A percentile compares a stretch with the other conserved stretches of the same genome.
Conservation (phyloP, 1,140 invertebrate genomes). For the Temnothorax longispinosus region DNA sequence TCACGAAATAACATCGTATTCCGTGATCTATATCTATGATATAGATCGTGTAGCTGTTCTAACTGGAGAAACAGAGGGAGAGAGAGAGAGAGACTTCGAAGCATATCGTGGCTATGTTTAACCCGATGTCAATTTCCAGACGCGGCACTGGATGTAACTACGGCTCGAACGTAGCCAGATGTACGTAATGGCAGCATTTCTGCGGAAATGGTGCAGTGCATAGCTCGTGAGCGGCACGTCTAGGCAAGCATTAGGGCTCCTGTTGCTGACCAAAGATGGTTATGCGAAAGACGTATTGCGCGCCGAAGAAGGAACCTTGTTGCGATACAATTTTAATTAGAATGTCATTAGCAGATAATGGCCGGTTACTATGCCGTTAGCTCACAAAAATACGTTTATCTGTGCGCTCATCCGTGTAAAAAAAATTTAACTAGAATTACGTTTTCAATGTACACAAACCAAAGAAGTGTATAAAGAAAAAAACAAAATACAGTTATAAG, state of each 20-base stretch:
- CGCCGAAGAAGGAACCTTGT: conserved; percentile 36
- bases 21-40: conserved; percentile 22
- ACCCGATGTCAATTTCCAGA: conserved; percentile 64
- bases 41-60: conserved; percentile 8
- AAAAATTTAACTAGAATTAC: neutral
- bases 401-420: neutral
- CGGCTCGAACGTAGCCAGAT: conserved; percentile 58
- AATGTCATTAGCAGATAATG: conserved; percentile 27
- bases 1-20: conserved; percentile 13
- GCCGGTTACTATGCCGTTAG: neutral
- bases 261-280: conserved; percentile 57
- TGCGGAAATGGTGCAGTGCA: conserved; percentile 53
- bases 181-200: conserved; percentile 62
- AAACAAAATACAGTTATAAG: neutral
- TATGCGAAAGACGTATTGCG: conserved; percentile 51
- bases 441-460: neutral
- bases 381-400: neutral
- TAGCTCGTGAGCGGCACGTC: conserved; percentile 51
- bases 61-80: neutral
- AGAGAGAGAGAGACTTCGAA: conserved; percentile 20
- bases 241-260: conserved; percentile 51
- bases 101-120: conserved; percentile 60
- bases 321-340: conserved; percentile 46
- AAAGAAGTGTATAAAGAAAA: neutral
- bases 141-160: conserved; percentile 54